A percentile compares a stretch with the other conserved stretches of the same genome.
phyloP scores from a whole-genome alignment of 1,140 invertebrate species.

The Epicauta chinensis region DNA sequence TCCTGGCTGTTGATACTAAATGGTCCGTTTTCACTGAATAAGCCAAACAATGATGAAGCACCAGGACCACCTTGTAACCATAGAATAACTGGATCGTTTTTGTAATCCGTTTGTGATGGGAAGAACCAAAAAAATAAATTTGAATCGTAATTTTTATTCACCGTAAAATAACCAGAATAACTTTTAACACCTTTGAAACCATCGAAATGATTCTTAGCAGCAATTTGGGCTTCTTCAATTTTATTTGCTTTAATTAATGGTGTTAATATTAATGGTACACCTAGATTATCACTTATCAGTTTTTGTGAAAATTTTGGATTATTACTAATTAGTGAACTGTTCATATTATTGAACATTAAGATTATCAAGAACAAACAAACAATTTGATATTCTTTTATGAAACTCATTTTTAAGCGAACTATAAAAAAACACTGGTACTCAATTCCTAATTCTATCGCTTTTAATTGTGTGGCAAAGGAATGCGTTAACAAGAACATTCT shows the following conservation, averaged over 20 bases:
- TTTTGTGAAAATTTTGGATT: constrained; percentile 29
- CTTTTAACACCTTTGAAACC: constrained; percentile 34
- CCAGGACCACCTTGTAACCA: constrained; percentile 77
- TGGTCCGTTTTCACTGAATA: constrained; percentile 66
- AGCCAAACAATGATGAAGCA: constrained; percentile 59
- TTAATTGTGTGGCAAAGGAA: too few species aligned
- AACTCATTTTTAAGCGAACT: not conserved
- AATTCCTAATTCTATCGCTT: too few species aligned
- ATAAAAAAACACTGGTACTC: too few species aligned
- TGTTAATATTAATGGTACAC: constrained; percentile 49
- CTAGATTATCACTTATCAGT: constrained; percentile 40
- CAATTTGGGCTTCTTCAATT: constrained; percentile 40
- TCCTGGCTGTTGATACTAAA: constrained; percentile 45
- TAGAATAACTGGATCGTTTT: constrained; percentile 56
- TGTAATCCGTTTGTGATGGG: constrained; percentile 48
- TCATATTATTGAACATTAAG: not conserved
- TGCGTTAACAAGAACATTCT: too few species aligned
- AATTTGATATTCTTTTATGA: not conserved
- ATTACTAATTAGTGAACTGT: constrained; percentile 23
- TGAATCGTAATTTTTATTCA: constrained; percentile 57
- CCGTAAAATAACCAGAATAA: constrained; percentile 63
- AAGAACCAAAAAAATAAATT: constrained; percentile 80
- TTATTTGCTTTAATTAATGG: constrained; percentile 49
- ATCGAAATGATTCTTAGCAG: constrained; percentile 26
- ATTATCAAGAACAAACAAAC: not conserved